phyloP scores from a whole-genome alignment of 2,797 vertebrate genomes.

The Bryconaethiops microstoma region DNA sequence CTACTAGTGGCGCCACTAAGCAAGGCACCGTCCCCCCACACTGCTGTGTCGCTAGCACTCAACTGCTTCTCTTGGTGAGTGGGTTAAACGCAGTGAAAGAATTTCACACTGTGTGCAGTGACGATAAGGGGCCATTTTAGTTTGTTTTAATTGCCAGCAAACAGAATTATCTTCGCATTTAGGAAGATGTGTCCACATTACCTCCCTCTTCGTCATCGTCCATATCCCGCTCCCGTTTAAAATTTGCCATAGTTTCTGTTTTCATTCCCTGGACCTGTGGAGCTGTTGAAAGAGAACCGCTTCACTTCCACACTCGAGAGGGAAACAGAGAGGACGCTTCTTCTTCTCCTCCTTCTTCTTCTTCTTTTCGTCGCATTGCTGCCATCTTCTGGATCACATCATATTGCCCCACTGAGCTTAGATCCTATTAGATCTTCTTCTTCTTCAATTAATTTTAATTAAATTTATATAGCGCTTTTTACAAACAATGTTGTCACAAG shows the following conservation, averaged over 20 bases:
- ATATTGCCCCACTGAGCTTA: too few relatives aligned
- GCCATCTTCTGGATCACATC: too few relatives aligned
- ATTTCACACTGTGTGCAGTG: too few relatives aligned
- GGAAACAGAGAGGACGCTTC: conserved; percentile 15
- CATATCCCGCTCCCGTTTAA: conserved; percentile 75
- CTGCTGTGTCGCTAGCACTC: too few relatives aligned
- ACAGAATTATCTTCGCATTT: neutral
- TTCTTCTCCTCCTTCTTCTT: too few relatives aligned
- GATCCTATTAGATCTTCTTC: neutral
- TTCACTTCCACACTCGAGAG: neutral
- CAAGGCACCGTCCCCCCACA: too few relatives aligned
- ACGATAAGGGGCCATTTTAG: too few relatives aligned
- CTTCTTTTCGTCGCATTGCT: too few relatives aligned
- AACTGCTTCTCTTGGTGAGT: too few relatives aligned
- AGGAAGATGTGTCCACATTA: conserved; percentile 10
- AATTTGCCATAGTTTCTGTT: conserved; percentile 63
- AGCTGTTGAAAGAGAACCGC: neutral
- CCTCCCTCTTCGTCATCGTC: conserved; percentile 73
- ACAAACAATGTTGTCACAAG: too few relatives aligned
- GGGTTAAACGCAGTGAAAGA: too few relatives aligned
- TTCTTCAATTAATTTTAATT: conserved; percentile 29
- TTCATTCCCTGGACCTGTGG: neutral
- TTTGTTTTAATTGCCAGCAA: neutral
- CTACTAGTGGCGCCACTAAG: too few relatives aligned
- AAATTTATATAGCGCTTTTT: conserved; percentile 9